phyloP scores from a whole-genome alignment of 2,113 vertebrate species.

The Thryonomys swinderianus region DNA sequence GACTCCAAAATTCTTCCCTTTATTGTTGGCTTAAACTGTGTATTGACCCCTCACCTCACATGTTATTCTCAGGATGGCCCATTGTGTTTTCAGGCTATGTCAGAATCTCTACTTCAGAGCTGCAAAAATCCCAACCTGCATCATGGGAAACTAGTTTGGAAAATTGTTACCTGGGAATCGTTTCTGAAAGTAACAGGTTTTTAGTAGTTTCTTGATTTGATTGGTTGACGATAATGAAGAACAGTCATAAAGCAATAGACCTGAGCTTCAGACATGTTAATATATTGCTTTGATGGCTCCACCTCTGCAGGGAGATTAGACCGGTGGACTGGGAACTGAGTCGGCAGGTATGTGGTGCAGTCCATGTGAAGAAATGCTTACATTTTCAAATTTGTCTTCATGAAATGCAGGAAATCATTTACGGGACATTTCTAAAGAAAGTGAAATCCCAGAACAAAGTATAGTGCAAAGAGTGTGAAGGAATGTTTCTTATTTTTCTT shows the following conservation, averaged over 20 bases:
- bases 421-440: constrained; percentile 7
- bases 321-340: background rate
- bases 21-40: background rate
- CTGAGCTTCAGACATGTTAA: background rate
- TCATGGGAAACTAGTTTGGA: background rate
- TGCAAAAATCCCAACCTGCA: background rate
- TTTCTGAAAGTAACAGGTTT: background rate
- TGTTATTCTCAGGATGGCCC: background rate
- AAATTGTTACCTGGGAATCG: background rate
- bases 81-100: too few species aligned
- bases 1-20: background rate
- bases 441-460: constrained; percentile 60
- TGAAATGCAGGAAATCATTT: constrained; percentile 34
- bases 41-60: background rate
- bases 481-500: constrained; percentile 1
- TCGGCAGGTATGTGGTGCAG: background rate
- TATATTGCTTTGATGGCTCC: background rate
- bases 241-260: background rate
- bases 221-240: background rate
- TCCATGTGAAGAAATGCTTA: background rate
- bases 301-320: background rate
- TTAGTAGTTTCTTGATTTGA: background rate
- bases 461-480: background rate
- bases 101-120: background rate
- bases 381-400: constrained; percentile 15